phyloP scores from a whole-genome alignment of 2,797 vertebrate species.

The Tapirus indicus region DNA sequence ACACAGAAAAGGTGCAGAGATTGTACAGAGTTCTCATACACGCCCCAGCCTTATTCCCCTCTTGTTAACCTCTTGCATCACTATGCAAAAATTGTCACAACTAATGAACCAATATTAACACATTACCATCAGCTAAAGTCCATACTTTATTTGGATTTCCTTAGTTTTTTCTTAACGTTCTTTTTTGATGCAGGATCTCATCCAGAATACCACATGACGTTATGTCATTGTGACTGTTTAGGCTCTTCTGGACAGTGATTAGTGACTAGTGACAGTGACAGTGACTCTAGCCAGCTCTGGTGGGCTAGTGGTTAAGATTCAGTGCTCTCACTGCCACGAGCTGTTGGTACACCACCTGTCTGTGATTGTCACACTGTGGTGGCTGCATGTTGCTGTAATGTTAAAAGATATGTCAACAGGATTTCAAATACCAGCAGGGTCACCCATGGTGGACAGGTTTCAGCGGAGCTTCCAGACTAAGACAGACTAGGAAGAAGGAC shows the following conservation, averaged over 20 bases:
- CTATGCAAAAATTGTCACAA: not conserved
- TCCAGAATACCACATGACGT: not conserved
- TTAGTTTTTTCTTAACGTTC: not conserved
- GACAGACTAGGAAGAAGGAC: too few relatives aligned
- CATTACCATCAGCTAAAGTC: not conserved
- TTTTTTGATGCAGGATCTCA: not conserved
- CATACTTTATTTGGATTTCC: not conserved
- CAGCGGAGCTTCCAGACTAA: too few relatives aligned
- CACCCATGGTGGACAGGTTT: too few relatives aligned
- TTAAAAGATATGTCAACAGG: too few relatives aligned
- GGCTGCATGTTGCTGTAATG: too few relatives aligned
- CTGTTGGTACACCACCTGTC: too few relatives aligned
- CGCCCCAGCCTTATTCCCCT: not conserved
- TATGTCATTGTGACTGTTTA: not conserved
- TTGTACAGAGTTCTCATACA: not conserved
- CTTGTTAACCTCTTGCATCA: not conserved
- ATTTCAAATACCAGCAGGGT: too few relatives aligned
- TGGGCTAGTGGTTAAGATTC: too few relatives aligned
- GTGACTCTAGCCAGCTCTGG: too few relatives aligned
- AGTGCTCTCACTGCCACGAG: too few relatives aligned
- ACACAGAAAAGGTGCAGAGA: not conserved
- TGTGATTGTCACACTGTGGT: too few relatives aligned
- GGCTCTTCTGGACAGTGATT: not conserved
- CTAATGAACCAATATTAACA: not conserved
- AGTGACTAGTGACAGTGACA: too few relatives aligned